Base-by-base conservation (phyloP, 1,140 invertebrate species). In the Caenorhabditis briggsae region DNA sequence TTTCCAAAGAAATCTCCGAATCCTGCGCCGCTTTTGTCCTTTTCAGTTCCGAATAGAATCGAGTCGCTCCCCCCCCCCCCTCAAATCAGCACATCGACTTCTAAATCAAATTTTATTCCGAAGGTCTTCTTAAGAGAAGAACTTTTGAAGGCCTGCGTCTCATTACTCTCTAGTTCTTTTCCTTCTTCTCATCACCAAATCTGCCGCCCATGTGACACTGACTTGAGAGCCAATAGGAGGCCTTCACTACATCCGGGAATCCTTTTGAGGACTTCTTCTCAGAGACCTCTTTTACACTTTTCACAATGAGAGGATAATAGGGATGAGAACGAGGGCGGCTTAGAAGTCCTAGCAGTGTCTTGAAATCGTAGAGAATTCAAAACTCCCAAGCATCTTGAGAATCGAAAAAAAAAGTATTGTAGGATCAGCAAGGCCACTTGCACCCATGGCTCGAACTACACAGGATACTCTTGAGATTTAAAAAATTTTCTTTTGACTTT, bases 141-240 rank as follows among this genome's bases (percentile, higher is more conserved):
- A 78, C 70, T 78, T 78, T 78, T 33, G 46, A 78, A 78, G 18
- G 70, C 70, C 70, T 78, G 70, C 70, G 70, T 78, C 70, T 78
- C 70, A 78, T 78, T 78, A 78, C 46, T 78, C 33, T 50, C 70
- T 20, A 78, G 20, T 78, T 50, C 70, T 23, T 78, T 46, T 78
- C 50, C 70, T 78, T 50, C 70, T 78, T 78, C 70, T 78, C 70
- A 78, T 78, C 70, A 78, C 70, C 70, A 78, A 78, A 78, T 78
- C 70, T 78, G 70, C 70, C 70, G 70, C 70, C 70, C 70, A 78
- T 78, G 70, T 78, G 70, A 33, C 33, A 70, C 64, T 70, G 64
- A 78, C 70, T 50, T 48, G 46, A 78, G 70, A 78, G 70, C 70
- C 70, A 78, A 78, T 78, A 50, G 70, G 33, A 33, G 43, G 33